A percentile compares a stretch with the other conserved stretches of the same genome.
Conservation (phyloP, 2,113 vertebrate species). For the Urocolius indicus region DNA sequence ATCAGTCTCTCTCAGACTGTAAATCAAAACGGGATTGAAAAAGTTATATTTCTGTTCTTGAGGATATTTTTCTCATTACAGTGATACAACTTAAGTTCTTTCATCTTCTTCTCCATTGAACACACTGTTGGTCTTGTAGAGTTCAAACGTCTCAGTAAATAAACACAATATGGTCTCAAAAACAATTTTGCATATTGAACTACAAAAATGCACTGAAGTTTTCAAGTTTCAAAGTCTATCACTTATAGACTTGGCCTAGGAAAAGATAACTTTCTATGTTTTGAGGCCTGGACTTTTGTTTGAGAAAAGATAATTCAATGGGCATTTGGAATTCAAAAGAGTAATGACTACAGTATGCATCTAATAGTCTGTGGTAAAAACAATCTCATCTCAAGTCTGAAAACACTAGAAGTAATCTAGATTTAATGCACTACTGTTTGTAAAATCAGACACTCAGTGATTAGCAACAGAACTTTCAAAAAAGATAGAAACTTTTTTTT, state of each 20-base stretch:
- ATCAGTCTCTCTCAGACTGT: neutral
- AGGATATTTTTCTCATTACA: neutral
- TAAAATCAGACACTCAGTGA: neutral
- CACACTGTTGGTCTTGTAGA: neutral
- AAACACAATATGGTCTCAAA: neutral
- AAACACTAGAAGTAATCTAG: neutral
- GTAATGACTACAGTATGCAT: neutral
- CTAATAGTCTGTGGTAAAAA: neutral
- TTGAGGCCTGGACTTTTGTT: neutral
- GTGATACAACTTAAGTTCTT: neutral
- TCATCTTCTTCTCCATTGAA: neutral
- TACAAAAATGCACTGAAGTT: neutral
- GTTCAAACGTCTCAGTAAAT: neutral
- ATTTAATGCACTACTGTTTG: neutral
- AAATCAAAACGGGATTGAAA: neutral
- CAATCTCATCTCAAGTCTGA: neutral
- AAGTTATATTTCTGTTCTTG: neutral
- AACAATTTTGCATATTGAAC: neutral
- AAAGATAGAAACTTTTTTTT: neutral
- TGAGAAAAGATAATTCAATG: neutral
- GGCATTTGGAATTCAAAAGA: neutral
- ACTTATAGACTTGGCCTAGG: neutral
- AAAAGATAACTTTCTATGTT: neutral
- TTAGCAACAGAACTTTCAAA: neutral
- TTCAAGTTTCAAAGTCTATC: neutral